Conservation (phyloP, 2,113 vertebrate species). For the Mesocricetus auratus region DNA sequence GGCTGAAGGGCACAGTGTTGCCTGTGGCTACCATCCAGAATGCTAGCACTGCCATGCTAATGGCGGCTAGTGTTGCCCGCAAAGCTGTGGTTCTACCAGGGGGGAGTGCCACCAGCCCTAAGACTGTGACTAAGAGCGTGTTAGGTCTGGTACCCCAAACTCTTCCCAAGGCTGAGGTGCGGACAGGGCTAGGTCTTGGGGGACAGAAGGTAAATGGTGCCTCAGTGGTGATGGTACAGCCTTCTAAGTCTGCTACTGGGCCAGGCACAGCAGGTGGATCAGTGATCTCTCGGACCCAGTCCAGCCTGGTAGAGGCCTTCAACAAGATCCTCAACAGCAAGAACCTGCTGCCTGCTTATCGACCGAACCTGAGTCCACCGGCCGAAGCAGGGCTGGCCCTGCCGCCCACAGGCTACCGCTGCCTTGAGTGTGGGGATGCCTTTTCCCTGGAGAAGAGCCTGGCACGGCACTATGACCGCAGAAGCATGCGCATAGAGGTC, state of each 20-base stretch:
- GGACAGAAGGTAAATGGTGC: constrained; percentile 89
- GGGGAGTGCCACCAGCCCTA: constrained; percentile 68
- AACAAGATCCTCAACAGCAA: constrained; percentile 98
- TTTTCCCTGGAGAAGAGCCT: constrained; percentile 97
- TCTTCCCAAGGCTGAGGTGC: constrained; percentile 82
- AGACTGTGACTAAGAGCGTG: constrained; percentile 87
- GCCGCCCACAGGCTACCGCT: constrained; percentile 92
- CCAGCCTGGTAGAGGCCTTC: constrained; percentile 96
- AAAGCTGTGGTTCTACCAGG: constrained; percentile 86
- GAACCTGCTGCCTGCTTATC: constrained; percentile 95
- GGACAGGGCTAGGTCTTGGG: constrained; percentile 80
- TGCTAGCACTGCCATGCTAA: constrained; percentile 96
- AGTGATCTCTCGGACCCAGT: constrained; percentile 95
- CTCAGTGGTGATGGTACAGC: constrained; percentile 84
- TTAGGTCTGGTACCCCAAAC: constrained; percentile 87
- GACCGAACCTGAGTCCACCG: constrained; percentile 92
- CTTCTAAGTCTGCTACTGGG: constrained; percentile 86
- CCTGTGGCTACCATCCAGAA: constrained; percentile 93
- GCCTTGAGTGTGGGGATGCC: constrained; percentile 96
- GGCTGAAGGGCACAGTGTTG: constrained; percentile 91
- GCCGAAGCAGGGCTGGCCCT: constrained; percentile 92
- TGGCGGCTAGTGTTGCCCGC: constrained; percentile 89
- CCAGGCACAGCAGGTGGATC: constrained; percentile 84
- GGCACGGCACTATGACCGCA: constrained; percentile 95
- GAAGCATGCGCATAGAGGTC: constrained; percentile 97